phyloP scores from a whole-genome alignment of 2,888 invertebrate species.

The Argyra leucocephala region DNA sequence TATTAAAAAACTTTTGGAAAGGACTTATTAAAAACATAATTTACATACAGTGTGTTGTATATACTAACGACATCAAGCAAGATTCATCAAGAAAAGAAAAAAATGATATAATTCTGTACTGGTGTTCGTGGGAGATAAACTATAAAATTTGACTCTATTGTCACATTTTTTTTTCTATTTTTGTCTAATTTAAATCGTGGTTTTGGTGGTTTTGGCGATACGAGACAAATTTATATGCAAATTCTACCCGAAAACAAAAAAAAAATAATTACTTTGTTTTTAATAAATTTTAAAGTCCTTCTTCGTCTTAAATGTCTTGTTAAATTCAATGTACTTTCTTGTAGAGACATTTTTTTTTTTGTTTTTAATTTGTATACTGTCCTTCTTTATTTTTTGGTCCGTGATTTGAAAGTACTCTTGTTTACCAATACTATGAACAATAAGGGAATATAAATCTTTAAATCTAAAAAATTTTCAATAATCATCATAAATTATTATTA shows the following conservation, averaged over 20 bases:
- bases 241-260: no score
- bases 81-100: neutral
- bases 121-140: neutral
- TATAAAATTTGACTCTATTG: neutral
- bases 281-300: no score
- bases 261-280: no score
- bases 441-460: neutral
- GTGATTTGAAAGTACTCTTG: no score
- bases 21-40: neutral
- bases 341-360: no score
- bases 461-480: neutral
- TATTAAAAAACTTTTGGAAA: neutral
- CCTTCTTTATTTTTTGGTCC: neutral
- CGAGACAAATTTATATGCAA: conserved; percentile 11
- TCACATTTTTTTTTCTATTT: neutral
- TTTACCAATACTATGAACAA: neutral
- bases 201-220: neutral
- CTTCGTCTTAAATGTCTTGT: no score
- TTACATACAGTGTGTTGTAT: neutral
- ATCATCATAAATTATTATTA: neutral
- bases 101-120: neutral
- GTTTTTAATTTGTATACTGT: no score
- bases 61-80: neutral
- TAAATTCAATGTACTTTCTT: no score
- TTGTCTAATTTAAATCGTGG: neutral